Base-by-base conservation (phyloP, 2,113 vertebrate genomes). In the Ammodytes dubius region DNA sequence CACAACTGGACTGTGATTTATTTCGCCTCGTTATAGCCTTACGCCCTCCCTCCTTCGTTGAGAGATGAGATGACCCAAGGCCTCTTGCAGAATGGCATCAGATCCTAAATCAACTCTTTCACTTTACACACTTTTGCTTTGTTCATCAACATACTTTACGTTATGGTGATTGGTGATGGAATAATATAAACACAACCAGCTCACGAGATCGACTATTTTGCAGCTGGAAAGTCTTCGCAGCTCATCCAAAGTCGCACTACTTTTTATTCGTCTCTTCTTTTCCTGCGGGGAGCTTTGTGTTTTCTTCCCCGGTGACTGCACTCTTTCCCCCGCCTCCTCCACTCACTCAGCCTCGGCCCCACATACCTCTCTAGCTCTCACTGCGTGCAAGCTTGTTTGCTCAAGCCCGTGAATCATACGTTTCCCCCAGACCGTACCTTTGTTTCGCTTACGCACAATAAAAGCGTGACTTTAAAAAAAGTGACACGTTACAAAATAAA, bases 361-460 rank as follows among this genome's bases (percentile, higher is more conserved):
- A 39, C 81, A 84, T 91, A 73, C 89, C 86, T 90, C 76, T 50
- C 69, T 46, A 71, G 69, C 68, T 73, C 58, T 63, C 46, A 7
- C 14, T 49, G 7, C 19, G 57, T 49, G 66, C 9, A 52, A 39
- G 73, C 75, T 74, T 89, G 90, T 92, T 93, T 92, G 88, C 75
- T 83, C 58, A 88, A 81, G 82, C 82, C 84, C 58, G 75, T 85
- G 76, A 89, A 87, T 85, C 60, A 84, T 47, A 83, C 1, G 88
- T 85, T 80, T 63, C 74, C 77, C 27, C 43, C 53, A 54, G 37
- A 72, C 74, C 40, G 17, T 75, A 19, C 11, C 70, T 63, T 85
- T 83, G 71, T 82, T 89, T 83, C 83, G 70, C 61, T 83, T 82
- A 40, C 70, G 60, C 67, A 52, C 46, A 6, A 15, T n/a, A n/a